Base-by-base conservation (phyloP, 2,888 invertebrate genomes). In the Drosophila merina region DNA sequence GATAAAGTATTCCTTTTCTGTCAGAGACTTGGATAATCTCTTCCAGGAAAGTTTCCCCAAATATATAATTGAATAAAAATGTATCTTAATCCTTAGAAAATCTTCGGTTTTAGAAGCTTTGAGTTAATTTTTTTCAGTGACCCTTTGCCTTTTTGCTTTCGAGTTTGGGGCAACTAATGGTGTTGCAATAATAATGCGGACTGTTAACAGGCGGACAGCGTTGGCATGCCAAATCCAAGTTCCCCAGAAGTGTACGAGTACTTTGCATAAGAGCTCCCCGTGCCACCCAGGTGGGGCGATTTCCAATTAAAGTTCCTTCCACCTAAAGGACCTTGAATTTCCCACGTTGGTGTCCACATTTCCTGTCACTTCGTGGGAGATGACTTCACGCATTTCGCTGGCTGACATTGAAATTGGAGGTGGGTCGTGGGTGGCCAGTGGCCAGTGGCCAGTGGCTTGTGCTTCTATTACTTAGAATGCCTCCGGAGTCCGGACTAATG, bases 351-450 rank as follows among this genome's bases (percentile, higher is more conserved):
- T 66, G 66, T 64, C 63, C 63, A 63, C 66, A 66, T 66, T 64
- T 64, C 66, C 66, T 51, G 51, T 30, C 50, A 36, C 52, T 20
- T 40, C 51, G 47, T 25, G 26, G 28, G 26, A 69, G 83, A 88
- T 82, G 82, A 82, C 86, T 86, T 79, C 86, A 87, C 84, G 83
- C 88, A 70, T 73, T 82, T 59, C 42, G 33, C 25, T 8, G 51
- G 12, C 57, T 79, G 83, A 79, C 84, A 82, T 87, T 86, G 79
- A 82, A 76, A 38, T 28, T 1, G 50, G 30, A 57, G 57, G 49
- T 56, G 62, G 54, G 58, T 48, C 64, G 63, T 33, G 26, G 64
- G 71, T 63, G 59, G 67, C 28, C n/a, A n/a, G n/a, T n/a, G n/a
- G n/a, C n/a, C n/a, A n/a, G n/a, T n/a, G 38, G 14, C 20, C 20